Evolutionary conservation across 2,888 invertebrate genomes (phyloP), one percentile per base, ranked within the genome.

Genomic region (Diarsia brunnea): DNA sequence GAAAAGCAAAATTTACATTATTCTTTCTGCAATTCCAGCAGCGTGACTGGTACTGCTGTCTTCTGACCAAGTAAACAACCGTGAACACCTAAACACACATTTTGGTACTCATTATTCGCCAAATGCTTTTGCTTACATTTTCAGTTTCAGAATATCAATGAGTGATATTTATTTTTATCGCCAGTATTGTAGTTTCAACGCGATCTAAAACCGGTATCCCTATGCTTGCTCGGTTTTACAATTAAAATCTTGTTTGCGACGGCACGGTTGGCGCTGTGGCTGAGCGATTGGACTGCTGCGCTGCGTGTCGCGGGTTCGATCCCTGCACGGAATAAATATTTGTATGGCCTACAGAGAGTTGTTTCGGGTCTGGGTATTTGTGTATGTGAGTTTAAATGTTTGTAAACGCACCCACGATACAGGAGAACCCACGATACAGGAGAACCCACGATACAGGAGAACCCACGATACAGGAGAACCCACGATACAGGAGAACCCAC

Each of bases 81-180:
- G 66, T 60, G 73, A 82, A 82, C 85, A 89, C 79, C 81, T 86
- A 82, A 72, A 80, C 60, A 85, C 73, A 86, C 75, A 84, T 73
- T 81, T 73, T 63, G 67, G 69, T 73, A 63, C 43, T 61, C 55
- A 73, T 69, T 79, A 67, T 82, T 75, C 69, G 60, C 67, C 49
- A 66, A 78, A 73, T 73, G 65, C 55, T 81, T 51, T 51, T 79
- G 82, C 79, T 84, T 81, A 84, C 81, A 84, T 87, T 89, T 81
- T 86, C 85, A 89, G 86, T 71, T 88, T 85, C 82, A 81, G 83
- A 86, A 89, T 87, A 87, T 86, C 84, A 89, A 87, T 85, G 87
- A 87, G 82, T 53, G 70, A 83, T 84, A 85, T 81, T 88, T 89
- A 89, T 89, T 89, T 89, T 84, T 84, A 89, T 75, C 84, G 69